Conservation (phyloP, 2,888 invertebrate species). For the Shargacucullia verbasci region DNA sequence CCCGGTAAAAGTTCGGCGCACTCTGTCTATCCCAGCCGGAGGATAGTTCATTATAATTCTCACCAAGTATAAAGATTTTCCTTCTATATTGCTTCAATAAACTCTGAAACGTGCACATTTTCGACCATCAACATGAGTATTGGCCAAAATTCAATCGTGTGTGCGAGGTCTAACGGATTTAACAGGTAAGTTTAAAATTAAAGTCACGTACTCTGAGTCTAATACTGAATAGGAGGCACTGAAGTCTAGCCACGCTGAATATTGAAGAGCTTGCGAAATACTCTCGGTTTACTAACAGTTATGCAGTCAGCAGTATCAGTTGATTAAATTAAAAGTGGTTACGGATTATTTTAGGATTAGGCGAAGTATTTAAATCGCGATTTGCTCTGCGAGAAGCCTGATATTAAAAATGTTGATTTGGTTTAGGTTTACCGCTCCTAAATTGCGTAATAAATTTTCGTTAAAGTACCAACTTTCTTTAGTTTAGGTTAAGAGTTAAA, state of each 20-base stretch:
- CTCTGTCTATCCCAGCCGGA: no score
- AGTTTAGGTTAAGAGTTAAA: constrained; percentile 20
- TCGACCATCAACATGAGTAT: neutral
- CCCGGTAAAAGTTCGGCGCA: no score
- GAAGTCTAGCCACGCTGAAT: constrained; percentile 15
- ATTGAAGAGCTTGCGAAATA: constrained; percentile 20
- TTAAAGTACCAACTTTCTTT: constrained; percentile 9
- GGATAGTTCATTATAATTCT: no score
- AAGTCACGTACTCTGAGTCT: constrained; percentile 32
- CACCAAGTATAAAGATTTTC: no score
- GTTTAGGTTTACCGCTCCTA: neutral
- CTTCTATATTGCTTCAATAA: no score
- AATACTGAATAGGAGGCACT: constrained; percentile 10
- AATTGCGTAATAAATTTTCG: neutral
- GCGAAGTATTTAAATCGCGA: constrained; percentile 13
- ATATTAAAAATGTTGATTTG: constrained; percentile 13
- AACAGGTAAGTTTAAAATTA: constrained; percentile 25
- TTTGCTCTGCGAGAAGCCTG: no score
- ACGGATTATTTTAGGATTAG: neutral
- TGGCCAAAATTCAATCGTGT: neutral
- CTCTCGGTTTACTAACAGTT: neutral
- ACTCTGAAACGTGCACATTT: no score
- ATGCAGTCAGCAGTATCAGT: neutral
- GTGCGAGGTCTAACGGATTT: constrained; percentile 9
- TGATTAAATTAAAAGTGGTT: neutral